These are phyloP conservation scores for Teleogryllus occipitalis DNA, from an alignment of 1,140 invertebrate genomes.

Conservation along the genomic window DNA sequence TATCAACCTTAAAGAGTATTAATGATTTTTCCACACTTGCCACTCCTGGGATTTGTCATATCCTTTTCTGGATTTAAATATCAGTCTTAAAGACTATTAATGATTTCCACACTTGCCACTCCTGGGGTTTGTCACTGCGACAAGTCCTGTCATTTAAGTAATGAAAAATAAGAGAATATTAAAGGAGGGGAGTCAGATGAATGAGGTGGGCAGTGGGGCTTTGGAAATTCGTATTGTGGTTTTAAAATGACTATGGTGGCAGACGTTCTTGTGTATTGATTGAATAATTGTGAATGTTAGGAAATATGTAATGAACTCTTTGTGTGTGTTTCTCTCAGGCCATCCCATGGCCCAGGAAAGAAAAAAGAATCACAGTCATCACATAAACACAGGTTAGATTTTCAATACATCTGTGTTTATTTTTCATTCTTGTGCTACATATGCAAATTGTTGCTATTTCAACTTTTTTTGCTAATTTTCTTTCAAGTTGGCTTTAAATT, in stretches of 20 bases:
- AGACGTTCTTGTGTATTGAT: no score
- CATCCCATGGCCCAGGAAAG: background rate
- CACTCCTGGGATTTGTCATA: background rate
- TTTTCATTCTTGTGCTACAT: no score
- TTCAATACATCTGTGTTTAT: background rate
- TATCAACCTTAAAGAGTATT: background rate
- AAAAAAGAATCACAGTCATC: conserved; percentile 13
- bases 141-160: background rate
- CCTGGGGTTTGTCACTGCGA: background rate
- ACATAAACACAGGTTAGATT: conserved; percentile 11
- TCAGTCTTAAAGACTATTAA: background rate
- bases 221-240: background rate
- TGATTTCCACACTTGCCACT: background rate
- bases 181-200: no score
- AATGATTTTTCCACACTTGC: background rate
- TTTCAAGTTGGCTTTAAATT: no score
- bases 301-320: conserved; percentile 6
- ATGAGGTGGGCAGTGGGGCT: background rate
- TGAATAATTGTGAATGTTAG: background rate
- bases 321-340: conserved; percentile 10
- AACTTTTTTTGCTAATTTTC: no score
- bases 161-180: no score
- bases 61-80: background rate
- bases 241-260: no score
- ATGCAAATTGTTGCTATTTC: no score